These are phyloP conservation scores for Hirtodrosophila histrioides DNA, from an alignment of 2,888 invertebrate species.

Conservation along the genomic window DNA sequence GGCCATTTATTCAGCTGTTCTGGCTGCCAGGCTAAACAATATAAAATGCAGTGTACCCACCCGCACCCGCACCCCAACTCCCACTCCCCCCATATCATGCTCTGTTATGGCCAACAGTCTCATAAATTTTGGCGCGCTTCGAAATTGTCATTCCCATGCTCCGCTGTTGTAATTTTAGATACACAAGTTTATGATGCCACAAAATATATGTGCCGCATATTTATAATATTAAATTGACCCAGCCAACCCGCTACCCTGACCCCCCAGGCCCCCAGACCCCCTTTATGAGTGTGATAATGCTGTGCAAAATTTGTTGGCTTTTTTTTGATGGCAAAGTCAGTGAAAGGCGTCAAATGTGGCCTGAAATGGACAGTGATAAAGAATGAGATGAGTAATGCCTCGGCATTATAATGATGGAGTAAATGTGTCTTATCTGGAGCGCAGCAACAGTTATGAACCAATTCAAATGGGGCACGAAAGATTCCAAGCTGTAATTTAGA, in stretches of 20 bases:
- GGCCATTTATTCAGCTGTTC: slow-evolving; percentile 69
- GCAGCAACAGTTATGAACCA: slow-evolving; percentile 11
- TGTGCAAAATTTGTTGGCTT: slow-evolving; percentile 37
- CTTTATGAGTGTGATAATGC: slow-evolving; percentile 67
- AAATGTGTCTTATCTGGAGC: slow-evolving; percentile 11
- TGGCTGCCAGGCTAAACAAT: slow-evolving; percentile 59
- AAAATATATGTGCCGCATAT: slow-evolving; percentile 75
- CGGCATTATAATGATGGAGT: slow-evolving; percentile 19
- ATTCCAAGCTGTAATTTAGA: not conserved
- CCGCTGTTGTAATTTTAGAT: slow-evolving; percentile 71
- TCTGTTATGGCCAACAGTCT: slow-evolving; percentile 47
- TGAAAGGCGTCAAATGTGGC: slow-evolving; percentile 63
- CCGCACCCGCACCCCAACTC: not conserved
- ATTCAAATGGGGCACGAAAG: not conserved
- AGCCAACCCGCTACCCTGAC: slow-evolving; percentile 10
- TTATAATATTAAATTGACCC: slow-evolving; percentile 78
- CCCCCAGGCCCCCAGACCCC: not conserved
- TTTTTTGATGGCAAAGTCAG: slow-evolving; percentile 6
- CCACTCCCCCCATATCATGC: not conserved
- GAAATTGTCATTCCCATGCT: slow-evolving; percentile 63
- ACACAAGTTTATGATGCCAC: slow-evolving; percentile 79
- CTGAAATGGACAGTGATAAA: slow-evolving; percentile 34
- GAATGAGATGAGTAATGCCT: slow-evolving; percentile 20
- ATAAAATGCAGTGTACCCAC: slow-evolving; percentile 65
- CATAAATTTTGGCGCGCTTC: slow-evolving; percentile 62